Base-by-base conservation (phyloP, 2,888 invertebrate genomes). In the Halictus quadricinctus region DNA sequence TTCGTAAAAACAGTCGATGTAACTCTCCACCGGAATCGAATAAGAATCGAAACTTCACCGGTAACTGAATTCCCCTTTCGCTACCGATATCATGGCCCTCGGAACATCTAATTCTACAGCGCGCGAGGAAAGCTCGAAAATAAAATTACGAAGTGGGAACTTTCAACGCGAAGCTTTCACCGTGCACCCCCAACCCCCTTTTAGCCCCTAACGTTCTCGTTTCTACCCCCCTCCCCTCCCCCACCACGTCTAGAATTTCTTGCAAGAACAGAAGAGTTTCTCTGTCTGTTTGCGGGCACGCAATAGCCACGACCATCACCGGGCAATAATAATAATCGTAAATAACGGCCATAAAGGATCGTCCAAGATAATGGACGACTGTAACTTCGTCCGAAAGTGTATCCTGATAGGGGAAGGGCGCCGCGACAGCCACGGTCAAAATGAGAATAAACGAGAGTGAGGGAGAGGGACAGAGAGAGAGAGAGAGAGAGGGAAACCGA, bases 271-370 rank as follows among this genome's bases (percentile, higher is more conserved):
- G 36, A 25, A 64, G 64, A 80, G 85, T 86, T 89, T 88, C 88
- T 88, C 78, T 82, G 80, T 89, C 85, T 88, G 64, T 60, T 29
- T 15, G 64, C 15, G 41, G 77, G 50, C 81, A 77, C 80, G 84
- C 86, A 81, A 87, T 78, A 81, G 84, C 70, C 83, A 83, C 29
- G 84, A 84, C 81, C 88, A 86, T 90, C 88, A 85, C 75, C 73
- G 76, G 58, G 88, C 86, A 89, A 92, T 89, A 88, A 91, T 89
- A 92, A 92, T 92, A 92, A 92, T 84, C 92, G 91, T 92, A 92
- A 92, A 92, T 92, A 92, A 91, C 84, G 72, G 85, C 84, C 90
- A 88, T 91, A 92, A 92, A 91, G 85, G 88, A 89, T 88, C 86
- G 91, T 88, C 86, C 84, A 83, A 88, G 87, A 86, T 88, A 90